These are phyloP conservation scores for Rhynchotus rufescens DNA, from an alignment of 2,797 vertebrate genomes.

Conservation along the genomic window DNA sequence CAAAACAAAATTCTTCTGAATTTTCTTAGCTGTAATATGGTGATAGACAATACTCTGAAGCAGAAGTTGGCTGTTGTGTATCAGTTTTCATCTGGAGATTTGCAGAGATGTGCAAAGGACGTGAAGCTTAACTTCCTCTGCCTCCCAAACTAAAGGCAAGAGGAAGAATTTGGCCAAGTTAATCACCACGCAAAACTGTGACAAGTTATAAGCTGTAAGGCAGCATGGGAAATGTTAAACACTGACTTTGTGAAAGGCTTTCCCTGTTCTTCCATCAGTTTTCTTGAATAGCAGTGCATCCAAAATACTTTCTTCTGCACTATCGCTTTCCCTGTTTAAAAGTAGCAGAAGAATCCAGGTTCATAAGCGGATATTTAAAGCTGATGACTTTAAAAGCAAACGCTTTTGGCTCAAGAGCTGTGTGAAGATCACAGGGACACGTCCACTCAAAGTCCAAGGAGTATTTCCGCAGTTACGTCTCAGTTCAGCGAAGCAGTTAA, in stretches of 20 bases:
- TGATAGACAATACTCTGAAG: neutral
- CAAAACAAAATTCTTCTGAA: neutral
- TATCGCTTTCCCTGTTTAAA: neutral
- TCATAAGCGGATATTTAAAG: neutral
- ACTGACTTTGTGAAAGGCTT: neutral
- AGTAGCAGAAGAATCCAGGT: neutral
- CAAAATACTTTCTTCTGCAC: neutral
- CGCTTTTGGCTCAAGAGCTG: neutral
- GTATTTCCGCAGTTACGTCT: constrained; percentile 7
- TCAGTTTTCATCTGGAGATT: neutral
- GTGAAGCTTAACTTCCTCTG: neutral
- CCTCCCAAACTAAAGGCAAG: neutral
- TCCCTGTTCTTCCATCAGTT: neutral
- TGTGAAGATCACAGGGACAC: neutral
- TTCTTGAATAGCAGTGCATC: neutral
- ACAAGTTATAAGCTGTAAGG: neutral
- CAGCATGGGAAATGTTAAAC: neutral
- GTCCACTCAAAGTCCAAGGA: neutral
- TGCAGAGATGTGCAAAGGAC: neutral
- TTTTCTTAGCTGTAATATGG: neutral
- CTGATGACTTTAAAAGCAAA: neutral
- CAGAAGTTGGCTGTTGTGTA: neutral
- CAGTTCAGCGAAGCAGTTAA: neutral
- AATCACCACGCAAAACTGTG: neutral
- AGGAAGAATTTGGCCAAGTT: neutral